Evolutionary conservation across 2,888 invertebrate species (phyloP).

Genomic region (Sminthurides aquaticus): DNA sequence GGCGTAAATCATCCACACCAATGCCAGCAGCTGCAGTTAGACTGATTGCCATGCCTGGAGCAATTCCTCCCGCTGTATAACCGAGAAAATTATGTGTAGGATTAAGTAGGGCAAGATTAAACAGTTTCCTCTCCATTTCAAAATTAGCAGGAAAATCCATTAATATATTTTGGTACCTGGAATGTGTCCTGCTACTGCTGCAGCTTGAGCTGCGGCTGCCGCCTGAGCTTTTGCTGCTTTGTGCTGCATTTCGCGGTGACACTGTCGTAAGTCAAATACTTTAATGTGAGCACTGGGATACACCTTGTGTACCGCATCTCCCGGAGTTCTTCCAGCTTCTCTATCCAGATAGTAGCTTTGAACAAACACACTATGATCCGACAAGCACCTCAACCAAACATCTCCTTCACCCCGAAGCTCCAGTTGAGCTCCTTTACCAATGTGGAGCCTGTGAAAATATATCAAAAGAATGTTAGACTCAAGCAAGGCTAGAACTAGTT

Average conservation of each 20-base stretch:
- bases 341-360: constrained; percentile 97
- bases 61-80: constrained; percentile 58
- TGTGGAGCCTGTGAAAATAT: constrained; percentile 62
- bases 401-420: constrained; percentile 90
- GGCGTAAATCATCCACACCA: constrained; percentile 92
- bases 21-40: constrained; percentile 91
- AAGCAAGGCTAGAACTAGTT: too few species aligned
- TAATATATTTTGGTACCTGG: constrained; percentile 53
- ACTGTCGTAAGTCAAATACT: constrained; percentile 95
- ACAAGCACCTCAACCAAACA: constrained; percentile 91
- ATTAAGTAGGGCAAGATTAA: not conserved
- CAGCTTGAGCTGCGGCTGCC: constrained; percentile 90
- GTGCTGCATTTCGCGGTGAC: constrained; percentile 95
- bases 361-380: constrained; percentile 96
- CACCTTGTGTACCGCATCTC: constrained; percentile 97
- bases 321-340: constrained; percentile 91
- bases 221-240: constrained; percentile 91
- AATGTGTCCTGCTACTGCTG: constrained; percentile 88
- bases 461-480: too few species aligned
- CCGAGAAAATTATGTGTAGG: not conserved
- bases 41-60: constrained; percentile 58
- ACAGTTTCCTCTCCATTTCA: too few species aligned
- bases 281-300: constrained; percentile 95
- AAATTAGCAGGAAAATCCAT: too few species aligned
- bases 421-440: constrained; percentile 96